phyloP scores from a whole-genome alignment of 2,797 vertebrate genomes.

The Acanthurus lineatus region DNA sequence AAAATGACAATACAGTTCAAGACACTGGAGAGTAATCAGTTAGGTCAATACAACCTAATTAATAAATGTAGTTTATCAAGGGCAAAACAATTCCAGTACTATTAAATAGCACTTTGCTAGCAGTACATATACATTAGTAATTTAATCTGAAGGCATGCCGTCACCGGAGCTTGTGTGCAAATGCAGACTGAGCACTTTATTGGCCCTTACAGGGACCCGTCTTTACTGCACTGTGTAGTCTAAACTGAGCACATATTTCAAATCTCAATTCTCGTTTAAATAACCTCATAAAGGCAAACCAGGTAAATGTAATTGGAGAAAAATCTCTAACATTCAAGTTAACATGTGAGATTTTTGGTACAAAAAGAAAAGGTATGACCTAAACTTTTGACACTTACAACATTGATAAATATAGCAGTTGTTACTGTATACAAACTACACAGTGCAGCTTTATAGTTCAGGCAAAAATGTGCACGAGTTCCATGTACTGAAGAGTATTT shows the following conservation, averaged over 20 bases:
- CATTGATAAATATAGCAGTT: constrained; percentile 5
- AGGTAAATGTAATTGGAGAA: background rate
- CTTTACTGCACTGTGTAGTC: constrained; percentile 53
- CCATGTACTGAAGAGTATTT: constrained; percentile 40
- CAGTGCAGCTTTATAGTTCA: constrained; percentile 57
- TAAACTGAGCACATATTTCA: background rate
- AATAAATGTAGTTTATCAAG: constrained; percentile 18
- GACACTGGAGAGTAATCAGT: constrained; percentile 20
- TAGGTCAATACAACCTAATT: constrained; percentile 30
- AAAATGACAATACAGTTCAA: constrained; percentile 21
- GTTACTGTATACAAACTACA: constrained; percentile 28
- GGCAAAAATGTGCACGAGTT: constrained; percentile 49
- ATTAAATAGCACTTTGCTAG: constrained; percentile 55
- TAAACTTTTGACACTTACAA: background rate
- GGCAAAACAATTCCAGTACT: constrained; percentile 40
- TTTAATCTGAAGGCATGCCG: constrained; percentile 56
- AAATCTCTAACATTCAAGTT: constrained; percentile 28
- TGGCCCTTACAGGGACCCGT: constrained; percentile 22
- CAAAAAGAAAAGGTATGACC: constrained; percentile 7
- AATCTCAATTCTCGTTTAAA: background rate
- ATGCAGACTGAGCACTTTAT: constrained; percentile 45
- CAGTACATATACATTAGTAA: constrained; percentile 56
- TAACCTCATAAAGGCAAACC: background rate
- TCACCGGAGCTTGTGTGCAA: constrained; percentile 29
- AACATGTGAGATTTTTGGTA: constrained; percentile 7